Evolutionary conservation across 2,888 invertebrate genomes (phyloP).

Genomic region (Drosophila formosana): DNA sequence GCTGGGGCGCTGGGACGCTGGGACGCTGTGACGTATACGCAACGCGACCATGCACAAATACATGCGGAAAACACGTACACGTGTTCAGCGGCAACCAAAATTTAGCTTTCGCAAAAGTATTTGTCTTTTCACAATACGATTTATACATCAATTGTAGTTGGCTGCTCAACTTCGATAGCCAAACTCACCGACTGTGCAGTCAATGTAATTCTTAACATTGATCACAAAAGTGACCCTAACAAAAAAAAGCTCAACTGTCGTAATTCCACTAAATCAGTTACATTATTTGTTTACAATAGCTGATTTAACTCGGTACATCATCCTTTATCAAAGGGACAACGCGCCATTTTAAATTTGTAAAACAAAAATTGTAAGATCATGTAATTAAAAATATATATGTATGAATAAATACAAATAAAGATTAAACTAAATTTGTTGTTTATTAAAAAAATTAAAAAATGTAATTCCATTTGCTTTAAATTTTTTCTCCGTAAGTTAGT

Average conservation of each 20-base stretch:
- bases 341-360: too few species aligned
- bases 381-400: too few species aligned
- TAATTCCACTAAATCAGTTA: neutral
- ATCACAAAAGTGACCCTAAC: neutral
- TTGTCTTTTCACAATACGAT: constrained; percentile 69
- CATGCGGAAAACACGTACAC: constrained; percentile 8
- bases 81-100: constrained; percentile 2
- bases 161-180: constrained; percentile 18
- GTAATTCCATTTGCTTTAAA: too few species aligned
- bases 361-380: too few species aligned
- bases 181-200: neutral
- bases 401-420: too few species aligned
- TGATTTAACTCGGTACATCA: too few species aligned
- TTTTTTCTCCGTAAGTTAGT: too few species aligned
- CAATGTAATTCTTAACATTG: neutral
- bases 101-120: constrained; percentile 54
- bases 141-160: constrained; percentile 51
- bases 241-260: neutral
- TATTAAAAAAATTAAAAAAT: too few species aligned
- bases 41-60: constrained; percentile 15
- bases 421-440: too few species aligned
- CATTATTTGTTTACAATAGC: neutral
- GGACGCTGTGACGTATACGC: constrained; percentile 54
- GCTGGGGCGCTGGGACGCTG: constrained; percentile 35
- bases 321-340: too few species aligned